Evolutionary conservation across 1,140 invertebrate species (phyloP), one percentile per base, ranked within the genome.

Genomic region (Hestina assimilis): DNA sequence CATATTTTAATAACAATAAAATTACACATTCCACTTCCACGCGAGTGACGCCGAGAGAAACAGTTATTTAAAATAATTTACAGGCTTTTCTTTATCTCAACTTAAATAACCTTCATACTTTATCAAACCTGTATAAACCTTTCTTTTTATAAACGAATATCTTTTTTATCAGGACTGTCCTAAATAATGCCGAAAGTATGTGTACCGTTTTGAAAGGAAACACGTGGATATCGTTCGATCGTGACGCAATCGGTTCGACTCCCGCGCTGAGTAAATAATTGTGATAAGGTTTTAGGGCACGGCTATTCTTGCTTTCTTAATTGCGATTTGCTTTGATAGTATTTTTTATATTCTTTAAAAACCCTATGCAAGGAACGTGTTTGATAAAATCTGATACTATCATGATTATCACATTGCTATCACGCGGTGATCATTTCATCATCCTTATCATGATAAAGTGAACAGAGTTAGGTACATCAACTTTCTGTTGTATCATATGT

Each of bases 161-260:
- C 1, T 28, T 29, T 28, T 15, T 45, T 45, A 45, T 40, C 17
- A 19, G 35, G 24, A 52, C 23, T 53, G 26, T 53, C 50, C 40
- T 9, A 9, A 6, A 12, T 42, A 28, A 9, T 2, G 1, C 7
- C 9, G 9, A 4, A 14, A 24, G 3, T 3, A 26, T 45, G 23
- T 8, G n/a, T n/a, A 33, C 26, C 40, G 38, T 43, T 33, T 26
- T 29, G 35, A 41, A 40, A 54, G 51, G 51, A 54, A 54, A 54
- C 51, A 54, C 51, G 51, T 54, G 51, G 51, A 54, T 31, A 54
- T 54, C 51, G 41, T 54, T 45, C 51, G 51, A 54, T 54, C 19
- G 31, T 47, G 45, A 47, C 45, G 45, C 45, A 33, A 47, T 46
- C 45, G 17, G 28, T 31, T 47, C 45, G 45, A 29, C 45, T 31